A percentile compares a stretch with the other conserved stretches of the same genome.
Evolutionary conservation across 37 sponge, comb jelly and placozoan genomes (phyloP).

Genomic region (Petrosia ficiformis): DNA sequence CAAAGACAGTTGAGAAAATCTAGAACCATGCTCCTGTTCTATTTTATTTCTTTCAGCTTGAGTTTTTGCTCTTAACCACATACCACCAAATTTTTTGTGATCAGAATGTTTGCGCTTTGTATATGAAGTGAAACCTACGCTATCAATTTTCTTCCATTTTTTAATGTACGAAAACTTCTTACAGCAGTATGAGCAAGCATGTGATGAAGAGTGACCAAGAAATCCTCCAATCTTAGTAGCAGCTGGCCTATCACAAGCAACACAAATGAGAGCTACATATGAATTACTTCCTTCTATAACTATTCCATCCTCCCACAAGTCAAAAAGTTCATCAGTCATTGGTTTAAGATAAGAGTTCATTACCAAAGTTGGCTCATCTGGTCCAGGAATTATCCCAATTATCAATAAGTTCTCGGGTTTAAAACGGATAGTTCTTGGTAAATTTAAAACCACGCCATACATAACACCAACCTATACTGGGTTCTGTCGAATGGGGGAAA

Average conservation of each 20-base stretch:
- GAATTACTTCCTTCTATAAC: too few relatives aligned
- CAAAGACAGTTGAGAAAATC: too few relatives aligned
- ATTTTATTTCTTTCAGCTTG: constrained; percentile 33
- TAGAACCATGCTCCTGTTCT: too few relatives aligned
- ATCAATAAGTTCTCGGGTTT: constrained; percentile 43
- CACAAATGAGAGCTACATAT: constrained; percentile 24
- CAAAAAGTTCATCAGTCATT: too few relatives aligned
- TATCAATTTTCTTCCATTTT: background rate
- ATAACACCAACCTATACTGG: constrained; percentile 46
- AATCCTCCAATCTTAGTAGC: constrained; percentile 43
- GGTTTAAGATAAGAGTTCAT: constrained; percentile 48
- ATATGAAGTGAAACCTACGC: background rate
- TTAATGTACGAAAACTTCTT: too few relatives aligned
- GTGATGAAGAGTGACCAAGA: constrained; percentile 11
- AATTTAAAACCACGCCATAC: constrained; percentile 41
- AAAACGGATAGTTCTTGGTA: constrained; percentile 35
- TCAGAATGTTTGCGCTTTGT: too few relatives aligned
- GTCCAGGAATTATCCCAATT: constrained; percentile 63
- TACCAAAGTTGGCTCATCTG: constrained; percentile 32
- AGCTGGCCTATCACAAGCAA: constrained; percentile 52
- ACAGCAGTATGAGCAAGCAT: constrained; percentile 39
- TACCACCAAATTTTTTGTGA: too few relatives aligned
- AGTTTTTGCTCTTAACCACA: background rate
- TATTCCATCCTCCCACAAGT: too few relatives aligned
- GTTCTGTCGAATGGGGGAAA: constrained; percentile 51